Base-by-base conservation (phyloP, 2,797 vertebrate genomes). In the Valencia hispanica region DNA sequence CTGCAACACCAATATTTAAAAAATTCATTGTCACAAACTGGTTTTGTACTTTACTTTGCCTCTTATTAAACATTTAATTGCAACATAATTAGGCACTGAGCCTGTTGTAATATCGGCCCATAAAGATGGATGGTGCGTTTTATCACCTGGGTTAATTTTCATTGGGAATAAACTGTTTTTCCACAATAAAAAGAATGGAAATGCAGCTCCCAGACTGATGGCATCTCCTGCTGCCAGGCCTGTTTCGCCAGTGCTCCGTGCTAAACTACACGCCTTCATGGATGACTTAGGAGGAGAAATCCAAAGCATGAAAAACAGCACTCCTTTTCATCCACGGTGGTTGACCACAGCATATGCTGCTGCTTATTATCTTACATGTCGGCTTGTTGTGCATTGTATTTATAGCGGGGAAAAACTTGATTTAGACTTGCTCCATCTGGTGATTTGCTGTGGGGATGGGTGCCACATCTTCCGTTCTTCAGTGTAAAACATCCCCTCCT, bases 391-490 rank as follows among this genome's bases (percentile, higher is more conserved):
- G 84, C 82, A 75, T 82, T 87, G 80, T 95, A 95, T 95, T 95
- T 94, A 93, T 94, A 94, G 91, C 81, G 51, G 72, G 69, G 34
- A 20, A 59, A 68, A 76, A 79, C 90, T 92, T 90, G 87, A 94
- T 94, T 95, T 94, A 93, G 90, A 93, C 88, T 85, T 79, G 82
- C 83, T 93, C 92, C 90, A 93, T 94, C 92, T 94, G 93, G 86
- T 89, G 86, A 90, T 87, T 89, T 57, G 81, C 90, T 88, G 84
- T 73, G 82, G 75, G 90, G 88, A 89, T 75, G 80, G 76, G 71
- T 84, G 86, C 88, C 87, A 86, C 83, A 84, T 87, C 86, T 80
- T 87, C 80, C 12, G 65, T 78, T 89, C 75, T 72, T 81, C 41
- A 68, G 70, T 73, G 63, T 76, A 82, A 61, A 70, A 39, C 55